Evolutionary conservation across 1,140 invertebrate species (phyloP).

Genomic region (Subanguina moxae): DNA sequence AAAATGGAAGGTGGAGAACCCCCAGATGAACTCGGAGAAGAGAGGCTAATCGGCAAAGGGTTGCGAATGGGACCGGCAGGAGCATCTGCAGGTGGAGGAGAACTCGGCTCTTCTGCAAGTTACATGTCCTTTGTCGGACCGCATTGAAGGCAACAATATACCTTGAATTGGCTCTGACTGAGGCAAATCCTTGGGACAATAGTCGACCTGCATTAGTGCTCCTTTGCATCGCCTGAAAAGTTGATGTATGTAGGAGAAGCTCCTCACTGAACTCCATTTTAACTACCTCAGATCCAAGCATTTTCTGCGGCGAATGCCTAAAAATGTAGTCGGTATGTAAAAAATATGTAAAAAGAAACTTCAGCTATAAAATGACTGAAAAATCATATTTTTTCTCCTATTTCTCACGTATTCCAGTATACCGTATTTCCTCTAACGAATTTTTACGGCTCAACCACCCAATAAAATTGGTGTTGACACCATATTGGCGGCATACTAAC

Average conservation of each 20-base stretch:
- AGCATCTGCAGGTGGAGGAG: background rate
- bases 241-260: too few species aligned
- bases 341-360: too few species aligned
- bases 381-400: too few species aligned
- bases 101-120: conserved; percentile 1
- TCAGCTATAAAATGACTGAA: too few species aligned
- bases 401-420: too few species aligned
- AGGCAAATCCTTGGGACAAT: conserved; percentile 43
- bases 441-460: too few species aligned
- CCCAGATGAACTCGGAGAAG: conserved; percentile 5
- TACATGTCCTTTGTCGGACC: conserved; percentile 12
- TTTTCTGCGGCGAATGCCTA: conserved; percentile 49
- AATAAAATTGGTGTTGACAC: too few species aligned
- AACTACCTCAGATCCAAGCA: conserved; percentile 47
- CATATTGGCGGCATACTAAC: too few species aligned
- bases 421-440: too few species aligned
- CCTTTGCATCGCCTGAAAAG: conserved; percentile 44
- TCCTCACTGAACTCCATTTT: background rate
- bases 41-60: conserved; percentile 15
- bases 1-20: conserved; percentile 49
- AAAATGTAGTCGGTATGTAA: too few species aligned
- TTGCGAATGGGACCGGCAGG: conserved; percentile 10
- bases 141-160: conserved; percentile 15
- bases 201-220: conserved; percentile 56
- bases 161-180: conserved; percentile 24